Conservation (phyloP, 1,140 invertebrate species). For the Orussus abietinus region DNA sequence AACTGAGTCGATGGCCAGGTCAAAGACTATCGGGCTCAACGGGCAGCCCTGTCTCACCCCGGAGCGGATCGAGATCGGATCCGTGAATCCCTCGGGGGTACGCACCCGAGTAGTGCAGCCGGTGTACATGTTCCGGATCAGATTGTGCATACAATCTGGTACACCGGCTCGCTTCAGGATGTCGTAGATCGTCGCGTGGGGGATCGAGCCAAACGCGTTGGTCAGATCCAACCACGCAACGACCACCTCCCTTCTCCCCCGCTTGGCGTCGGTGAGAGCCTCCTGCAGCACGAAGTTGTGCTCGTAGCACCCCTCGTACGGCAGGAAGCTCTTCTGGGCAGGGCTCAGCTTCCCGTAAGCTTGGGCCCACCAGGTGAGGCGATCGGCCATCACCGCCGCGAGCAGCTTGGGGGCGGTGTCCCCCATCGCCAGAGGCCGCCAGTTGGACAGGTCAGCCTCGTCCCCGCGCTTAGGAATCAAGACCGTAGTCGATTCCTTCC, state of each 20-base stretch:
- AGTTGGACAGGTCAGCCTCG: constrained; percentile 18
- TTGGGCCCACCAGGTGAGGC: neutral
- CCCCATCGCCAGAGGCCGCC: constrained; percentile 29
- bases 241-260: constrained; percentile 4
- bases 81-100: constrained; percentile 17
- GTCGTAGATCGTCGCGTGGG: constrained; percentile 18
- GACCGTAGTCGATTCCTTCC: constrained; percentile 24
- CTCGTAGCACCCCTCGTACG: constrained; percentile 29
- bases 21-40: too few species aligned
- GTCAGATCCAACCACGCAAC: constrained; percentile 25
- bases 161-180: constrained; percentile 10
- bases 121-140: constrained; percentile 20
- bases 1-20: constrained; percentile 36
- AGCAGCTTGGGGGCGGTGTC: constrained; percentile 15
- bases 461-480: constrained; percentile 27
- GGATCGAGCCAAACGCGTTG: constrained; percentile 23
- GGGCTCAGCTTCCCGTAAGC: constrained; percentile 8
- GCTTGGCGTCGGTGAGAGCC: constrained; percentile 18
- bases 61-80: constrained; percentile 25
- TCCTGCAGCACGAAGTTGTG: constrained; percentile 29
- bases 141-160: constrained; percentile 2
- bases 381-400: constrained; percentile 6
- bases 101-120: constrained; percentile 8
- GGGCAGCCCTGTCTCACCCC: constrained; percentile 43
- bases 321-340: constrained; percentile 30